Base-by-base conservation (phyloP, 1,140 invertebrate species). In the Piezodorus guildinii region DNA sequence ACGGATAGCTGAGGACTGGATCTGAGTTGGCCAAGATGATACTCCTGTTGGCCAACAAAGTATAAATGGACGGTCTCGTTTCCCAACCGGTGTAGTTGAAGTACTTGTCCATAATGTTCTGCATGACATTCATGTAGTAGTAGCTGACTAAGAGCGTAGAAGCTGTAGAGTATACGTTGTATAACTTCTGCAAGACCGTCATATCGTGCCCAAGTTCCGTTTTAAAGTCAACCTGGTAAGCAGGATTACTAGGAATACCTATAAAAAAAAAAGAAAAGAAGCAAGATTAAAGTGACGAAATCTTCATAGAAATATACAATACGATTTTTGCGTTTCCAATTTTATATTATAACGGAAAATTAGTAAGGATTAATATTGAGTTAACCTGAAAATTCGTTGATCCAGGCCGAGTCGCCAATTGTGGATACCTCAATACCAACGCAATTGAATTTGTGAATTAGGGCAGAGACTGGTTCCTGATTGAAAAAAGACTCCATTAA, bases 1-100 rank as follows among this genome's bases (percentile, higher is more conserved):
- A 62, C 1, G 64, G 46, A 46, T 67, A 67, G 17, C 58, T 60
- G 17, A 64, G 72, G 39, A 75, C 74, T 63, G 77, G 74, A 16
- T 75, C 72, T 21, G 67, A 65, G 58, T 75, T 70, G 1, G 68
- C 51, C 8, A 71, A 25, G 16, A 69, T 58, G 16, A 71, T 14
- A 4, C 66, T 64, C n/a, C 63, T 66, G n/a, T 69, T 63, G 17
- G 56, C 54, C 23, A 66, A 25, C 65, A 71, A 60, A 17, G 69
- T 51, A 16, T 44, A 21, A 21, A 71, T 34, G 1, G 62, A 17
- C 15, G 69, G 69, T 60, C 65, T 63, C 10, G 21, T 59, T 34
- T 69, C 60, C 16, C 60, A 67, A 14, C 67, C 69, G 56, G 56
- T 59, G 60, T 69, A 70, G 19, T 62, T 67, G 39, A 71, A 66